These are phyloP conservation scores for Chalcosyrphus nemorum DNA, from an alignment of 2,888 invertebrate species.

Conservation along the genomic window DNA sequence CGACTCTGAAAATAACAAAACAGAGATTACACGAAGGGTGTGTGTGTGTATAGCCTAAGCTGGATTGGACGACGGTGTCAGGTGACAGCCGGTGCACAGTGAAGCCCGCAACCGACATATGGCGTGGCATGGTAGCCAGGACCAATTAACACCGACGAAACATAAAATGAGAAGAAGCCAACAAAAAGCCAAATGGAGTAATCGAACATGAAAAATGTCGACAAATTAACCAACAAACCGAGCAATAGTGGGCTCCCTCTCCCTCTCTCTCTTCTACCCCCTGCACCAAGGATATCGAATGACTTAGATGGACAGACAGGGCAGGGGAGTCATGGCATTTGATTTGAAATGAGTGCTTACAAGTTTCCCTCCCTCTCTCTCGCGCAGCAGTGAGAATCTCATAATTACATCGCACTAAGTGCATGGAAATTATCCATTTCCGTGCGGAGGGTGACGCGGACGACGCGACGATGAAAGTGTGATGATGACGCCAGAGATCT, in stretches of 20 bases:
- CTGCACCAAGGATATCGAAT: slow-evolving; percentile 54
- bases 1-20: slow-evolving; percentile 34
- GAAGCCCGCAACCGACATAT: slow-evolving; percentile 67
- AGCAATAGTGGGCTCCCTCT: slow-evolving; percentile 36
- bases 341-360: slow-evolving; percentile 34
- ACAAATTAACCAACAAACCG: slow-evolving; percentile 60
- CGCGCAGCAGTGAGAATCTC: slow-evolving; percentile 4
- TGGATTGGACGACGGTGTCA: slow-evolving; percentile 61
- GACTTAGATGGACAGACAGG: slow-evolving; percentile 36
- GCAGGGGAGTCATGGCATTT: slow-evolving; percentile 2
- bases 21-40: slow-evolving; percentile 28
- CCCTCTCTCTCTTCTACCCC: no score
- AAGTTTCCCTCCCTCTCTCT: not conserved
- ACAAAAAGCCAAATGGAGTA: slow-evolving; percentile 63
- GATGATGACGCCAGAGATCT: slow-evolving; percentile 53
- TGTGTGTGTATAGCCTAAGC: slow-evolving; percentile 36
- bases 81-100: slow-evolving; percentile 59
- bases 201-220: slow-evolving; percentile 64
- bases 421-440: slow-evolving; percentile 58
- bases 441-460: slow-evolving; percentile 38
- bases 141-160: slow-evolving; percentile 72
- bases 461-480: slow-evolving; percentile 33
- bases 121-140: slow-evolving; percentile 64
- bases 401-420: slow-evolving; percentile 49
- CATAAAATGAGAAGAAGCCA: slow-evolving; percentile 68